phyloP scores from a whole-genome alignment of 2,113 vertebrate species.

The Hemicordylus capensis region DNA sequence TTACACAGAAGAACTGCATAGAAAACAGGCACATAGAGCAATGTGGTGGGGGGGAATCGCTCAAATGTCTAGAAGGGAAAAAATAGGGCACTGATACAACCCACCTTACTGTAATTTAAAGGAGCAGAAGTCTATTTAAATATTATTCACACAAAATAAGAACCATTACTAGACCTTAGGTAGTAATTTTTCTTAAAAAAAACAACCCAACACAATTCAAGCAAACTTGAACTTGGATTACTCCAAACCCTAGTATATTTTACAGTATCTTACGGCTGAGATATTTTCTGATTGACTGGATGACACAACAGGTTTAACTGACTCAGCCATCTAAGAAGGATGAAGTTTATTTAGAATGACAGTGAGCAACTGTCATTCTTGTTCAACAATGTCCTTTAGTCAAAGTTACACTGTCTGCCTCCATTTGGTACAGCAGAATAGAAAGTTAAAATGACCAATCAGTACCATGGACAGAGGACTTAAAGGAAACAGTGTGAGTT shows the following conservation, averaged over 20 bases:
- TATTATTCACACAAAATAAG: neutral
- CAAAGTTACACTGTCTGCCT: neutral
- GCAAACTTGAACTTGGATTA: fast-evolving
- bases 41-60: fast-evolving
- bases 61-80: fast-evolving
- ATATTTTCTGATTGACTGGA: neutral
- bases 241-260: fast-evolving
- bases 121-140: neutral
- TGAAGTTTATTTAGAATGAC: neutral
- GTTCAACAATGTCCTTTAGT: fast-evolving
- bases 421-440: neutral
- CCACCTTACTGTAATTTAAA: neutral
- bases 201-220: fast-evolving
- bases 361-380: fast-evolving
- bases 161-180: neutral
- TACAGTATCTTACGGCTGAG: fast-evolving
- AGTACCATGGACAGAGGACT: neutral
- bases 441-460: neutral
- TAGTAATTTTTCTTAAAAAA: constrained; percentile 2
- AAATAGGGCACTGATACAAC: fast-evolving
- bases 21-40: fast-evolving
- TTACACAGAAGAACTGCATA: neutral
- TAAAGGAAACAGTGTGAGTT: neutral
- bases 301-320: neutral
- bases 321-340: neutral